Base-by-base conservation (phyloP, 2,888 invertebrate species). In the Drosophila nigritarsus region DNA sequence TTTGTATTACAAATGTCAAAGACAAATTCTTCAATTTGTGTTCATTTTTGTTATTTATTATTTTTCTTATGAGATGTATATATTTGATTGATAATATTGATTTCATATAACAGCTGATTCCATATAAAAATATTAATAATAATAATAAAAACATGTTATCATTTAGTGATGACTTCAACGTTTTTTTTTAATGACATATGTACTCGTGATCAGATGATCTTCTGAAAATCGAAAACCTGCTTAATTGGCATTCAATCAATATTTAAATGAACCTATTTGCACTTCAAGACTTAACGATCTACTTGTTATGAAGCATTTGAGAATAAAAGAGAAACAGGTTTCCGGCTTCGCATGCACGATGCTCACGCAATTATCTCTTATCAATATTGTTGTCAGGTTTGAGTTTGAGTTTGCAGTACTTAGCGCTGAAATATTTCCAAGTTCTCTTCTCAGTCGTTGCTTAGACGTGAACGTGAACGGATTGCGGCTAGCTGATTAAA, bases 271-370 rank as follows among this genome's bases (percentile, higher is more conserved):
- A 18, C 32, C 2, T 1, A 18, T 15, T 20, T 50, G 50, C 51
- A 61, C 38, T 27, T 58, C 11, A 45, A 48, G 30, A 48, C 45
- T 29, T 54, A 53, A 38, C 29, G 2, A 32, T 4, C 55, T 29
- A 20, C 40, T 66, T 27, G 15, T 30, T 55, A 29, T 40, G 40
- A 13, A 40, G 20, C 11, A 36, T n/a, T 29, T 51, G n/a, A 30
- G 15, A 45, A 11, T 27, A 6, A n/a, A 63, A 80, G 61, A 5
- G n/a, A 65, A 78, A 80, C 78, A 2, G 78, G 78, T 78, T 76
- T 73, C 36, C 60, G 56, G 60, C 29, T 64, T 67, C 34, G 42
- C n/a, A 32, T 42, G 58, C 56, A 56, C 45, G 48, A 64, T 51
- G 58, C 70, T 63, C 60, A 40, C 30, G 11, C 18, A 38, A 58